Evolutionary conservation across 2,113 vertebrate genomes (phyloP).

Genomic region (Centropus bengalensis): DNA sequence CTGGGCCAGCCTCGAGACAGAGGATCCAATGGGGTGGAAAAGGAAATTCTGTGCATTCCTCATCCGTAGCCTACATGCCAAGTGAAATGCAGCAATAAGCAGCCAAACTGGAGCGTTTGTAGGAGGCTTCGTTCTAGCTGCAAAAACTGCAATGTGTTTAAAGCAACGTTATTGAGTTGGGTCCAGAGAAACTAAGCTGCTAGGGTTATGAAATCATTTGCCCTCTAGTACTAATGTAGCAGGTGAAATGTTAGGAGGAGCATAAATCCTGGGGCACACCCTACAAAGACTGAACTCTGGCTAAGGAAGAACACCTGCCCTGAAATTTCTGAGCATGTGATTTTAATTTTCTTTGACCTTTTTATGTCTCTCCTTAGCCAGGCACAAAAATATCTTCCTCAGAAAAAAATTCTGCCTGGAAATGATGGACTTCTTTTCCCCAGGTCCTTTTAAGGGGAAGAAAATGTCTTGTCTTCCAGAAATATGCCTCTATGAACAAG

Average conservation of each 20-base stretch:
- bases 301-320: constrained; percentile 64
- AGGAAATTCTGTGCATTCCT: constrained; percentile 80
- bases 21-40: constrained; percentile 73
- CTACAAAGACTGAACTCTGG: background rate
- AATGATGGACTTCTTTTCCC: constrained; percentile 39
- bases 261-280: background rate
- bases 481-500: background rate
- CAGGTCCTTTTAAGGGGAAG: constrained; percentile 14
- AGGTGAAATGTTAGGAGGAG: constrained; percentile 20
- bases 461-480: constrained; percentile 12
- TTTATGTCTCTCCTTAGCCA: constrained; percentile 1
- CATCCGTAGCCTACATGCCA: constrained; percentile 50
- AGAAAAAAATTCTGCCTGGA: constrained; percentile 53
- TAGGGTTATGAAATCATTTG: background rate
- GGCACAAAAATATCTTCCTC: constrained; percentile 53
- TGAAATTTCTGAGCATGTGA: constrained; percentile 68
- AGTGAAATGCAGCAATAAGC: constrained; percentile 52
- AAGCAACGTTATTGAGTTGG: background rate
- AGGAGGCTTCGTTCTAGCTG: background rate
- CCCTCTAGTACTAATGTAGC: background rate
- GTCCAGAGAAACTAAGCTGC: background rate
- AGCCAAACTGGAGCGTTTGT: background rate
- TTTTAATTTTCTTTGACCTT: constrained; percentile 66
- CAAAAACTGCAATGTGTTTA: background rate
- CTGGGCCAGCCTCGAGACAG: constrained; percentile 68